A percentile compares a stretch with the other conserved stretches of the same genome.
phyloP scores from a whole-genome alignment of 2,888 invertebrate species.

The Thumatha senex region DNA sequence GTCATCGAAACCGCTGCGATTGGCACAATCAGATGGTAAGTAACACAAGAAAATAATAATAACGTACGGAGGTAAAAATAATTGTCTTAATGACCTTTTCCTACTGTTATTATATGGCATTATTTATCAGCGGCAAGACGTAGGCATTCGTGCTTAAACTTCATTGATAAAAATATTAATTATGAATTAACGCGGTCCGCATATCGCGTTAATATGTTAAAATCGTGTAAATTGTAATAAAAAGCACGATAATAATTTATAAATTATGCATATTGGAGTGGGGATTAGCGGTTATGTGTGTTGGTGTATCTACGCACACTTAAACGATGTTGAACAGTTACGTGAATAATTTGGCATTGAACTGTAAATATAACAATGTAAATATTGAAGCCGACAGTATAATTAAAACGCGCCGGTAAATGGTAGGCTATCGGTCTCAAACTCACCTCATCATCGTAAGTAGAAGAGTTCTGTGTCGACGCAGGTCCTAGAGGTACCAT shows the following conservation, averaged over 20 bases:
- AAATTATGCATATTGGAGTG: constrained; percentile 5
- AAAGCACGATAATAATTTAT: neutral
- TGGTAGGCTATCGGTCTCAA: constrained; percentile 36
- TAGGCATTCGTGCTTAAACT: constrained; percentile 1
- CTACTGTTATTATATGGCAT: neutral
- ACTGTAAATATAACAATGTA: constrained; percentile 11
- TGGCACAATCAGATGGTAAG: too few relatives aligned
- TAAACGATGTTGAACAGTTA: constrained; percentile 20
- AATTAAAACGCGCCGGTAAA: constrained; percentile 22
- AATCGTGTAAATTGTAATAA: neutral
- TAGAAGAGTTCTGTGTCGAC: constrained; percentile 55
- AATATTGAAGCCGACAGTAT: constrained; percentile 5
- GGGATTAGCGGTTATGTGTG: constrained; percentile 9
- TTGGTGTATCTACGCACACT: constrained; percentile 7
- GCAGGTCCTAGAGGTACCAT: constrained; percentile 73
- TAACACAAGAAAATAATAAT: too few relatives aligned
- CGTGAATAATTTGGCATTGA: constrained; percentile 21
- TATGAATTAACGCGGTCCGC: neutral
- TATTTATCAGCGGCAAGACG: neutral
- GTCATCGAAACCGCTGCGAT: neutral
- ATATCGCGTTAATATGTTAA: neutral
- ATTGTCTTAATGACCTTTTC: neutral
- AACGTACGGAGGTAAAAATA: too few relatives aligned
- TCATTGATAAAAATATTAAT: neutral
- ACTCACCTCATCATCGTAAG: constrained; percentile 75